These are phyloP conservation scores for Zonotrichia albicollis DNA, from an alignment of 2,797 vertebrate genomes.

Conservation along the genomic window DNA sequence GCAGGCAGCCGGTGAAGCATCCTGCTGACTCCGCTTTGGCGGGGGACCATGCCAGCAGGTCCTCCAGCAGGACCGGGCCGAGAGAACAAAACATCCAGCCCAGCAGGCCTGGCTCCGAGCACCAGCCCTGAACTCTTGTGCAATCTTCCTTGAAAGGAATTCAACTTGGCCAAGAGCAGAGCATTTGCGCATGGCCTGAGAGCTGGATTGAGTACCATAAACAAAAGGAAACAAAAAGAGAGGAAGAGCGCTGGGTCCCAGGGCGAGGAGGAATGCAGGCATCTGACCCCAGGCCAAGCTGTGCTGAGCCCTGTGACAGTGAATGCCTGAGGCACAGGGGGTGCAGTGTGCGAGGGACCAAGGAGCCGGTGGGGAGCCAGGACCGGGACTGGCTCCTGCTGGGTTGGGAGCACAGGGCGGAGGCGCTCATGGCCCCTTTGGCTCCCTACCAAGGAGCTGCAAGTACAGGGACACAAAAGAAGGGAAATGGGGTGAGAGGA, in stretches of 20 bases:
- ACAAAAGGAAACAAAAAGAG: constrained; percentile 61
- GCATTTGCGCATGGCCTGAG: constrained; percentile 54
- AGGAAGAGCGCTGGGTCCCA: constrained; percentile 18
- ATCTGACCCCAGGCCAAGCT: background rate
- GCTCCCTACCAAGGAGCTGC: background rate
- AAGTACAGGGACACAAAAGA: background rate
- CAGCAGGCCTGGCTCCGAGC: constrained; percentile 54
- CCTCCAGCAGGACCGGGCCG: background rate
- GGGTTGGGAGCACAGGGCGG: background rate
- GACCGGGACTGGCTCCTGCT: background rate
- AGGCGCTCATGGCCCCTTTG: background rate
- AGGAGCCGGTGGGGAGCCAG: background rate
- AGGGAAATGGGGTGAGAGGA: background rate
- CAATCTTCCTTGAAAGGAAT: constrained; percentile 59
- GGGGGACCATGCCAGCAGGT: constrained; percentile 23
- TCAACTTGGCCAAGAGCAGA: constrained; percentile 37
- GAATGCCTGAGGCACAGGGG: background rate
- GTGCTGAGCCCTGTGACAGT: background rate
- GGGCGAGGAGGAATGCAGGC: background rate
- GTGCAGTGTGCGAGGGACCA: rapidly evolving
- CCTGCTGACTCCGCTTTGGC: constrained; percentile 56
- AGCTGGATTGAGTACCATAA: constrained; percentile 59
- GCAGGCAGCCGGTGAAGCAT: constrained; percentile 2
- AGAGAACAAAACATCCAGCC: constrained; percentile 54
- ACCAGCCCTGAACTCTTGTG: constrained; percentile 58